phyloP scores from a whole-genome alignment of 2,113 vertebrate genomes.

The Cheilinus undulatus region DNA sequence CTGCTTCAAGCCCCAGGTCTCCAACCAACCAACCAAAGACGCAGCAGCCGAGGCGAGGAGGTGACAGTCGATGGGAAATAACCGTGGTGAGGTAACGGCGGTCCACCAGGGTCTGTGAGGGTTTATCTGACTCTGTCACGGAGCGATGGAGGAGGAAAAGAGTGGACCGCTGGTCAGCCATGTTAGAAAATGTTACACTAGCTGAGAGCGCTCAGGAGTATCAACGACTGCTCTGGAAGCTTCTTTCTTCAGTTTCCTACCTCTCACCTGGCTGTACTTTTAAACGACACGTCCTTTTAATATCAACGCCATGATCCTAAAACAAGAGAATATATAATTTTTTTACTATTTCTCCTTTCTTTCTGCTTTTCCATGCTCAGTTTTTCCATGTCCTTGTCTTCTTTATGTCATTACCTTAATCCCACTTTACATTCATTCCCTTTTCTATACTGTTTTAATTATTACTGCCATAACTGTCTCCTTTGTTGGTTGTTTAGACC shows the following conservation, averaged over 20 bases:
- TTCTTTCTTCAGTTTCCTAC: not conserved
- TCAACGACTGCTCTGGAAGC: not conserved
- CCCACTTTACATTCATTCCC: no score
- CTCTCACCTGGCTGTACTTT: no score
- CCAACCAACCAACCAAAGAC: not conserved
- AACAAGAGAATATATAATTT: no score
- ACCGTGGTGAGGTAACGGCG: not conserved
- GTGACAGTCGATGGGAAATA: not conserved
- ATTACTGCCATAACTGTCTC: no score
- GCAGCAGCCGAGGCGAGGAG: not conserved
- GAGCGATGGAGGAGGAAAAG: not conserved
- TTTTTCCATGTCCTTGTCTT: no score
- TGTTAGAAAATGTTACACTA: not conserved
- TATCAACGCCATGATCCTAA: no score
- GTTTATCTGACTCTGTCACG: conserved; percentile 1
- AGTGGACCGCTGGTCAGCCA: not conserved
- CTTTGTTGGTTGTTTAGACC: no score
- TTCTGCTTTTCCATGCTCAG: no score
- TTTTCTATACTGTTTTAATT: no score
- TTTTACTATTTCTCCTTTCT: no score
- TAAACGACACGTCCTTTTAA: not conserved
- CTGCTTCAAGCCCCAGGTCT: conserved; percentile 8
- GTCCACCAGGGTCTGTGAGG: not conserved
- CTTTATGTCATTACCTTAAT: no score
- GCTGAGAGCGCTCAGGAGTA: not conserved